Evolutionary conservation across 2,797 vertebrate genomes (phyloP), one percentile per base, ranked within the genome.

Genomic region (Chelon labrosus): DNA sequence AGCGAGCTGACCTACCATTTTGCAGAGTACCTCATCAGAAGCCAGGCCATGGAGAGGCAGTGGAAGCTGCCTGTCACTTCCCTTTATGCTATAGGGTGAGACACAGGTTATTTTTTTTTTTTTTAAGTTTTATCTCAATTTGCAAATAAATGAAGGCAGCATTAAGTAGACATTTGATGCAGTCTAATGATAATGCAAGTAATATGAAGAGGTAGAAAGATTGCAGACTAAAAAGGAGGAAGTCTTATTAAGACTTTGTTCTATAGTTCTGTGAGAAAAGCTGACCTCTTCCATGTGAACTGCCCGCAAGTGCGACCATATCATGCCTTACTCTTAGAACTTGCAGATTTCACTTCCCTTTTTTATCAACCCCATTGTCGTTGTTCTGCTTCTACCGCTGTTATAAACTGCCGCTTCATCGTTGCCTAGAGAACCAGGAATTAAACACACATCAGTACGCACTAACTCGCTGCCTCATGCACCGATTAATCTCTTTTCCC

Each of bases 1-100:
- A 97, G 97, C n/a, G 95, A 95, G 79, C 79, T 97, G 84, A 98
- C 97, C 0, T 98, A 97, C 88, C 96, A 96, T 65, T 98, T 96
- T 3, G 96, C 96, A 0, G 97, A 98, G 82, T 94, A 95, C 85
- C 94, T 97, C 64, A 93, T 98, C 89, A 89, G 96, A 67, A 88
- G 88, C 22, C 96, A 97, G 90, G 95, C 95, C 10, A 80, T 91
- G 51, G 85, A 93, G 80, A 91, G 91, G 50, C 91, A 91, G 17
- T 97, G 96, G 97, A 85, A 91, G 42, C 84, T 14, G 50, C 93
- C 93, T 8, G 61, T 94, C 73, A 93, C 93, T 0, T 95, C 95
- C 0, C 95, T 98, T 50, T 98, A 97, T 54, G 96, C 96, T 47
- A 92, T 97, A 2, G 96, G 97, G 96, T 97, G 90, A 92, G 92